Percentiles rank a stretch among this genome's conserved stretches.
Conservation (phyloP, 92 coral and sea anemone genomes). For the Epizoanthus rinbou region DNA sequence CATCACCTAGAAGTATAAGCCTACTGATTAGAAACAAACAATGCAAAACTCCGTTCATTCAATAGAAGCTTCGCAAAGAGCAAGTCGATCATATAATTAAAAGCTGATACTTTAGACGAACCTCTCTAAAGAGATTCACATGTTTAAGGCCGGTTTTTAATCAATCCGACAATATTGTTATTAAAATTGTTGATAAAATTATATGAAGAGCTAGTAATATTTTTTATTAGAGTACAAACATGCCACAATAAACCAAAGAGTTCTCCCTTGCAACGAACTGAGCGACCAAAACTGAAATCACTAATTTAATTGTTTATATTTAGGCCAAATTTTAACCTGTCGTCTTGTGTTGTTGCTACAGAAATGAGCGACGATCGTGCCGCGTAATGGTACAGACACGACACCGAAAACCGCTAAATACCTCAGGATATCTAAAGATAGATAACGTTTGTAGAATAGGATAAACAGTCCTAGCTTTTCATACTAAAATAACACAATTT, state of each 20-base stretch:
- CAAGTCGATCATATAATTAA: not conserved
- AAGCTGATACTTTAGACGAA: not conserved
- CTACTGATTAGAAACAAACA: constrained; percentile 1
- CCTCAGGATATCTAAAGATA: not conserved
- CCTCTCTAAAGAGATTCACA: not conserved
- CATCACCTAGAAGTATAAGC: not conserved
- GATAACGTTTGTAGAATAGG: not conserved
- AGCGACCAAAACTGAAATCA: not conserved
- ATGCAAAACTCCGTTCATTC: not conserved
- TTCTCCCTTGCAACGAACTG: constrained; percentile 35
- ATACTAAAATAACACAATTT: not conserved
- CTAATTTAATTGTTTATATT: constrained; percentile 25
- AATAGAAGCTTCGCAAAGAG: not conserved
- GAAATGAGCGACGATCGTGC: not conserved
- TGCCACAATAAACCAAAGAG: constrained; percentile 17
- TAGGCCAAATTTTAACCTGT: constrained; percentile 2
- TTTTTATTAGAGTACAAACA: not conserved
- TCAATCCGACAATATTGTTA: not conserved
- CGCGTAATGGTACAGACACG: too few species aligned
- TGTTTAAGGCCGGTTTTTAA: not conserved
- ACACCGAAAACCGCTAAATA: not conserved
- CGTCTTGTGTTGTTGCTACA: not conserved
- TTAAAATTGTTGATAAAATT: not conserved
- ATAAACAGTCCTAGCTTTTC: not conserved
- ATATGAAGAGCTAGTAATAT: not conserved